These are phyloP conservation scores for Naso thynnoides DNA, from an alignment of 2,797 vertebrate species.

Conservation along the genomic window DNA sequence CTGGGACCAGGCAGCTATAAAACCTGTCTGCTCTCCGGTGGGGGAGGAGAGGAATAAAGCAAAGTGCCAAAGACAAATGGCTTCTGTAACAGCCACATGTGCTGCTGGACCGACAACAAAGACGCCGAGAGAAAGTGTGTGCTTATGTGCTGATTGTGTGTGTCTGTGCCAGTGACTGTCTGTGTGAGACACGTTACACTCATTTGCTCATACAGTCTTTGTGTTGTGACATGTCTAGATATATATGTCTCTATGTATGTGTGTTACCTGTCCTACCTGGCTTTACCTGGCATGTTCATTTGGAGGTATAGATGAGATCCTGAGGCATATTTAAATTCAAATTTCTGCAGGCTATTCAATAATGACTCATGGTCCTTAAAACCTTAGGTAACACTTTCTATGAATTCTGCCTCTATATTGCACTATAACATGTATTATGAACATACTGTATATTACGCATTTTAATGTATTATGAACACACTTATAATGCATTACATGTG, in stretches of 20 bases:
- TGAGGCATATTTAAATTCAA: not conserved
- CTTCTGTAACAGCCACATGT: constrained; percentile 76
- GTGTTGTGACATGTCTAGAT: constrained; percentile 12
- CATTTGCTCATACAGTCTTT: constrained; percentile 1
- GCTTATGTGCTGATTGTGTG: constrained; percentile 20
- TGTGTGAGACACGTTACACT: not conserved
- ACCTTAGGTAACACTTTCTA: too few relatives aligned
- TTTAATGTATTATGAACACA: too few relatives aligned
- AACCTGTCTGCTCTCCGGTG: constrained; percentile 77
- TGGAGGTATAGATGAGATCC: not conserved
- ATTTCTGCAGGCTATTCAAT: not conserved
- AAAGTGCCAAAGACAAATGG: constrained; percentile 82
- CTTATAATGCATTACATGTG: too few relatives aligned
- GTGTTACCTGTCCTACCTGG: not conserved
- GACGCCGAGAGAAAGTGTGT: constrained; percentile 31
- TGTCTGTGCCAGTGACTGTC: constrained; percentile 22
- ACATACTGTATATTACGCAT: too few relatives aligned
- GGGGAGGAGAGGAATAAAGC: constrained; percentile 78
- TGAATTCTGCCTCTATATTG: too few relatives aligned
- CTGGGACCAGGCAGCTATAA: constrained; percentile 70
- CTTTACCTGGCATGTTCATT: not conserved
- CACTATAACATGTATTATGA: too few relatives aligned
- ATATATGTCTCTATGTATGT: constrained; percentile 4
- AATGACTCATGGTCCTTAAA: not conserved
- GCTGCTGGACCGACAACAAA: constrained; percentile 76